Evolutionary conservation across 2,113 vertebrate genomes (phyloP).

Genomic region (Chaetura pelagica): DNA sequence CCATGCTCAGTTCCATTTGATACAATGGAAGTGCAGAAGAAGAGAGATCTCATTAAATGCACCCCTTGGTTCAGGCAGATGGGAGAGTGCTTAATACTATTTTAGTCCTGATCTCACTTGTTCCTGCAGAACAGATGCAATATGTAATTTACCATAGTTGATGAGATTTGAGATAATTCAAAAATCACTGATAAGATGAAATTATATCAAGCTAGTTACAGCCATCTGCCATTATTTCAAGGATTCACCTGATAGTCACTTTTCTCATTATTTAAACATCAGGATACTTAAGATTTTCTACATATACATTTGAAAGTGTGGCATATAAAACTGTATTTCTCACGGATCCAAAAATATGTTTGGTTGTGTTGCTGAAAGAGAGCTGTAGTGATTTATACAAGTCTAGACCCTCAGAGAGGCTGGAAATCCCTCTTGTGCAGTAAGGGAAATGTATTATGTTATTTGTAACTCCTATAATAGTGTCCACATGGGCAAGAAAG

Average conservation of each 20-base stretch:
- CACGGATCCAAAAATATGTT: not conserved
- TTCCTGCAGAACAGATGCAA: slow-evolving; percentile 43
- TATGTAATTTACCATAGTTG: slow-evolving; percentile 20
- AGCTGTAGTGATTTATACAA: not conserved
- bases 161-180: slow-evolving; percentile 52
- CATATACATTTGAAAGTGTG: not conserved
- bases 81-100: slow-evolving; percentile 18
- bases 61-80: slow-evolving; percentile 22
- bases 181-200: slow-evolving; percentile 41
- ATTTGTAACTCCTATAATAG: not conserved
- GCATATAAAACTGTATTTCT: not conserved
- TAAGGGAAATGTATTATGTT: not conserved
- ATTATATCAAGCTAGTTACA: slow-evolving; percentile 23
- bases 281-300: not conserved
- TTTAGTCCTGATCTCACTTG: slow-evolving; percentile 4
- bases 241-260: not conserved
- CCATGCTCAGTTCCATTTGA: not conserved
- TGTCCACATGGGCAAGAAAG: not conserved
- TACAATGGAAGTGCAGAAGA: not conserved
- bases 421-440: not conserved
- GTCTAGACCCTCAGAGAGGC: not conserved
- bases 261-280: not conserved
- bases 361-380: not conserved
- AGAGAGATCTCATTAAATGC: not conserved
- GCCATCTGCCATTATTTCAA: slow-evolving; percentile 31